A percentile compares a stretch with the other conserved stretches of the same genome.
These are phyloP conservation scores for Thumatha senex DNA, from an alignment of 2,888 invertebrate species.

Conservation along the genomic window DNA sequence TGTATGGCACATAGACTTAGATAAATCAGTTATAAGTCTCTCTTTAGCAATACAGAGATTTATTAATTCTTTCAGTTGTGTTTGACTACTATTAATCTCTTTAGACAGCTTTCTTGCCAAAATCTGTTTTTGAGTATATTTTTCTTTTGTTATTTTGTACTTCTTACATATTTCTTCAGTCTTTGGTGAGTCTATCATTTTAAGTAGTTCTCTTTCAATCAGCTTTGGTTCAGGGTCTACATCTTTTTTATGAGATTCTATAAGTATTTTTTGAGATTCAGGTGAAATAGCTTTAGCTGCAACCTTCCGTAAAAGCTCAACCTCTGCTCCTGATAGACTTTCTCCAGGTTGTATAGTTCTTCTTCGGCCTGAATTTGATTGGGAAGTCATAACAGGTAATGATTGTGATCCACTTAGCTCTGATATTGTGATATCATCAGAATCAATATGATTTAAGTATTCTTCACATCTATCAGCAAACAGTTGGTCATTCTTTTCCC, in stretches of 20 bases:
- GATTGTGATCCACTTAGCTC: slow-evolving; percentile 79
- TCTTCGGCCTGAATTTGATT: slow-evolving; percentile 76
- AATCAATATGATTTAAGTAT: slow-evolving; percentile 80
- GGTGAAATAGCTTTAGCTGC: slow-evolving; percentile 82
- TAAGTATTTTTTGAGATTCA: slow-evolving; percentile 78
- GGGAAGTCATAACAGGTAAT: slow-evolving; percentile 74
- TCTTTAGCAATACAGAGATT: slow-evolving; percentile 86
- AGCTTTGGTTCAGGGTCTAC: slow-evolving; percentile 81
- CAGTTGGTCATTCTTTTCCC: slow-evolving; percentile 87
- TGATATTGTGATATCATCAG: slow-evolving; percentile 79
- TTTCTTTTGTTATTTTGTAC: slow-evolving; percentile 80
- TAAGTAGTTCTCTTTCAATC: slow-evolving; percentile 77
- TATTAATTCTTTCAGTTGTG: slow-evolving; percentile 89
- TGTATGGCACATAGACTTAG: slow-evolving; percentile 61
- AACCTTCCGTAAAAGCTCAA: slow-evolving; percentile 84
- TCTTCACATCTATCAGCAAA: slow-evolving; percentile 85
- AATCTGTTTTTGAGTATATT: slow-evolving; percentile 77
- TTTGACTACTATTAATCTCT: slow-evolving; percentile 86
- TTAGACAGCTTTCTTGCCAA: slow-evolving; percentile 75
- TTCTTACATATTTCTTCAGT: slow-evolving; percentile 77
- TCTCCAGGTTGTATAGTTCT: slow-evolving; percentile 85
- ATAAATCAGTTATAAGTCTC: slow-evolving; percentile 87
- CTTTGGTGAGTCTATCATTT: slow-evolving; percentile 80
- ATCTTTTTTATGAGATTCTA: slow-evolving; percentile 82
- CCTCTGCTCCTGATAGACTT: slow-evolving; percentile 83